These are phyloP conservation scores for Chelon auratus DNA, from an alignment of 2,797 vertebrate genomes.

Conservation along the genomic window DNA sequence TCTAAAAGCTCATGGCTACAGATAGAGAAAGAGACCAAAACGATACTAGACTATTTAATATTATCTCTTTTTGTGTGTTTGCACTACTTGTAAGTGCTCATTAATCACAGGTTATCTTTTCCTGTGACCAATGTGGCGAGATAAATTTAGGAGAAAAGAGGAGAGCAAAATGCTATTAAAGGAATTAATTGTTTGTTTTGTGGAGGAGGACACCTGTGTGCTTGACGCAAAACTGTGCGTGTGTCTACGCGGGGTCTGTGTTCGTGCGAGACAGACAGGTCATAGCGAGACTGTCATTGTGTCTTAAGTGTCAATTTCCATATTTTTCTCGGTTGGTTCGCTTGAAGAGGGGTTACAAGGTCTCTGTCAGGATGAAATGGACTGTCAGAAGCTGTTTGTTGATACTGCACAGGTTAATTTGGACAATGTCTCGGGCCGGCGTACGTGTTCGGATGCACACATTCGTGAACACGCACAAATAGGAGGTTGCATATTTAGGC, in stretches of 20 bases:
- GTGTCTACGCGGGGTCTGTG: not conserved
- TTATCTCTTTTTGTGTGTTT: constrained; percentile 41
- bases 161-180: constrained; percentile 34
- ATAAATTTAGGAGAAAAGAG: constrained; percentile 33
- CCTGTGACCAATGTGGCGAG: constrained; percentile 30
- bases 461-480: constrained; percentile 36
- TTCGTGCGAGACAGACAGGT: constrained; percentile 12
- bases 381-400: constrained; percentile 67
- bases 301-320: constrained; percentile 76
- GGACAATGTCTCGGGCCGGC: constrained; percentile 56
- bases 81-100: constrained; percentile 33
- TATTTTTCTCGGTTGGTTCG: constrained; percentile 73
- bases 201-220: constrained; percentile 26
- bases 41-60: constrained; percentile 33
- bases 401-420: constrained; percentile 70
- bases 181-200: constrained; percentile 44
- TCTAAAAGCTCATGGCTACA: constrained; percentile 48
- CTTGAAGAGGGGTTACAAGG: constrained; percentile 63
- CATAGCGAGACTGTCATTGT: constrained; percentile 55
- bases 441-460: constrained; percentile 34
- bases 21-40: constrained; percentile 30
- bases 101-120: constrained; percentile 62
- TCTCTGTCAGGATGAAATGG: constrained; percentile 70
- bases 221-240: constrained; percentile 15
- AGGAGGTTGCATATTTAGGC: constrained; percentile 18